Evolutionary conservation across 2,113 vertebrate genomes (phyloP), one percentile per base, ranked within the genome.

Genomic region (Sarotherodon lohbergeri): DNA sequence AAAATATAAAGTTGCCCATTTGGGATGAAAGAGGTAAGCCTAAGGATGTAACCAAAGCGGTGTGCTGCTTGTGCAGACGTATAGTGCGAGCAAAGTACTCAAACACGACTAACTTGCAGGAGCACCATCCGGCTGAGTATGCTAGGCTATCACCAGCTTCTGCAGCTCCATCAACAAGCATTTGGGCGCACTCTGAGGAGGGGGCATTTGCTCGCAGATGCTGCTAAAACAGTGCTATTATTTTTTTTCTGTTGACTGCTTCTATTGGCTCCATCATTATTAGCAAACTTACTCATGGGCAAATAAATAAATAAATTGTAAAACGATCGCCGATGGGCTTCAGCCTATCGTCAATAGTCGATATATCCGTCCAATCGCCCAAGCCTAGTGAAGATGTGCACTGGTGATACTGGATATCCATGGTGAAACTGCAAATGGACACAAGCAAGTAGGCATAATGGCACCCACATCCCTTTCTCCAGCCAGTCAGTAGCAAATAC

Each of bases 121-220:
- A 55, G 54, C n/a, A 55, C 52, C 52, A 22, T 55, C 52, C 3
- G 0, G 52, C 19, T 54, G 19, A 54, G 9, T n/a, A 54, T 54
- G 50, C 50, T n/a, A 1, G 5, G n/a, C n/a, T 22, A 55, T 22
- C 2, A 0, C 54, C 54, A 55, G 54, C 54, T 55, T 1, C 0
- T 22, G 24, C 24, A 27, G 3, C 27, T 27, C 27, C 27, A 27
- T 41, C 39, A 41, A 12, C 39, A 41, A 41, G 10, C 39, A 41
- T 41, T 41, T 41, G 4, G 39, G 39, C 1, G 11, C 1, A 43
- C 1, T 43, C 41, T 43, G 41, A 43, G 41, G 2, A 6, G 5
- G 43, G 43, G 6, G 41, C 41, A 43, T 43, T 43, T 43, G 43
- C 43, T 46, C 13, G 43, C 43, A 46, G 43, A 46, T 46, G 39